phyloP scores from a whole-genome alignment of 92 coral and sea anemone species.

The Pocillopora grandis region DNA sequence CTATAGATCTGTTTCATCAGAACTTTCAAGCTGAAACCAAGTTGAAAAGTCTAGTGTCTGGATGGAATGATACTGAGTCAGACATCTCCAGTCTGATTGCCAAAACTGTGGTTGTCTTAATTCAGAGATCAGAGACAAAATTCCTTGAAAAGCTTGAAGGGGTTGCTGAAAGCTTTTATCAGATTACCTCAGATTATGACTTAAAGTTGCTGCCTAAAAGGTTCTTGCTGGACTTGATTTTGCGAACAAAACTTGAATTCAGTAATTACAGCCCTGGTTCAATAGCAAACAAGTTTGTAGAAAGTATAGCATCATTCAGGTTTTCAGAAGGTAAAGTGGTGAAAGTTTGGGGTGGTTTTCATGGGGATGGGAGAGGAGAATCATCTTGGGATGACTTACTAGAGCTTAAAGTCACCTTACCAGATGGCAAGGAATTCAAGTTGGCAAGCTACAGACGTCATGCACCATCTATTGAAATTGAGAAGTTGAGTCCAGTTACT shows the following conservation, averaged over 20 bases:
- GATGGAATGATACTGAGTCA: neutral
- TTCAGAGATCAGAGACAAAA: slow-evolving; percentile 26
- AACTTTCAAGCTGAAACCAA: neutral
- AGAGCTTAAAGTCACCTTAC: neutral
- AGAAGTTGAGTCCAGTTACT: slow-evolving; percentile 47
- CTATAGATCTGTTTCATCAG: neutral
- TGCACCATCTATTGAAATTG: slow-evolving; percentile 13
- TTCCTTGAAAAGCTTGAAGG: neutral
- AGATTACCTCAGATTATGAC: neutral
- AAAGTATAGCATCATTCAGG: slow-evolving; percentile 30
- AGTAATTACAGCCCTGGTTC: slow-evolving; percentile 27
- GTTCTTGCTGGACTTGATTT: slow-evolving; percentile 12
- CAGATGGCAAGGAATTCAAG: neutral
- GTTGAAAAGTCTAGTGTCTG: neutral
- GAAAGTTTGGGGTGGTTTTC: neutral
- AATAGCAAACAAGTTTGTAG: slow-evolving; percentile 22
- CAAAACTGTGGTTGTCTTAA: slow-evolving; percentile 4
- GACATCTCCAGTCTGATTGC: neutral
- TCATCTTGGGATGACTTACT: slow-evolving; percentile 22
- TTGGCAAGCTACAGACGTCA: slow-evolving; percentile 3
- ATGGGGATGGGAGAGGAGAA: slow-evolving; percentile 19
- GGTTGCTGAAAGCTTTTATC: slow-evolving; percentile 8
- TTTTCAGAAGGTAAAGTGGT: slow-evolving; percentile 1
- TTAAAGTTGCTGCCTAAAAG: neutral
- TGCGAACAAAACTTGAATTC: slow-evolving; percentile 26